Base-by-base conservation (phyloP, 2,888 invertebrate genomes). In the Halictus ligatus region DNA sequence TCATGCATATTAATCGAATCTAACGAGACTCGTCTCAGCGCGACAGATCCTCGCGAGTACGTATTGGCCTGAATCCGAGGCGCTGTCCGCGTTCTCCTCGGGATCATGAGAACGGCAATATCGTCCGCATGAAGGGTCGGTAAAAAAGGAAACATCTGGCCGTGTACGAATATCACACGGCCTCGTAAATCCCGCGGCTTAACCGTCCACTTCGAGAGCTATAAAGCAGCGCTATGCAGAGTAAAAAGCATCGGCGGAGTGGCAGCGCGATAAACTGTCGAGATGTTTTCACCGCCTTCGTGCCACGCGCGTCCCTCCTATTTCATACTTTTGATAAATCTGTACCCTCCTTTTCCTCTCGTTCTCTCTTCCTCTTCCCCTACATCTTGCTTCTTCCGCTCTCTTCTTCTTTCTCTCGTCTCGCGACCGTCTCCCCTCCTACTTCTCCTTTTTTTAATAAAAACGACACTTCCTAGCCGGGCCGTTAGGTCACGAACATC, bases 251-350 rank as follows among this genome's bases (percentile, higher is more conserved):
- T 79, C 83, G 64, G 50, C 46, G 78, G 77, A 80, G 69, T 78
- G 81, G 78, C 81, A 72, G 60, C 58, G 75, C 89, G 89, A 88
- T 88, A 89, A 89, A 89, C 88, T 54, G 85, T 85, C 83, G 83
- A 85, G 89, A 89, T 79, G 88, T 79, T 77, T 83, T 81, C 86
- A 83, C 71, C 83, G 80, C 74, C 79, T 81, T 84, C 82, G 83
- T 87, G 82, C 76, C 80, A 73, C 80, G 75, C 80, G 73, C 75
- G 60, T 71, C 79, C 60, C 80, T 54, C 75, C 69, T 71, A 46
- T 89, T 89, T 84, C 84, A 67, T 83, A 83, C 81, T 80, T 84
- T 83, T 87, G 90, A 90, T 90, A 90, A 90, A 90, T 90, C 84
- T 76, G 40, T 60, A 84, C 81, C 81, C 88, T 81, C 83, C 83